Base-by-base conservation (phyloP, 2,888 invertebrate species). In the Scaptomyza parva region DNA sequence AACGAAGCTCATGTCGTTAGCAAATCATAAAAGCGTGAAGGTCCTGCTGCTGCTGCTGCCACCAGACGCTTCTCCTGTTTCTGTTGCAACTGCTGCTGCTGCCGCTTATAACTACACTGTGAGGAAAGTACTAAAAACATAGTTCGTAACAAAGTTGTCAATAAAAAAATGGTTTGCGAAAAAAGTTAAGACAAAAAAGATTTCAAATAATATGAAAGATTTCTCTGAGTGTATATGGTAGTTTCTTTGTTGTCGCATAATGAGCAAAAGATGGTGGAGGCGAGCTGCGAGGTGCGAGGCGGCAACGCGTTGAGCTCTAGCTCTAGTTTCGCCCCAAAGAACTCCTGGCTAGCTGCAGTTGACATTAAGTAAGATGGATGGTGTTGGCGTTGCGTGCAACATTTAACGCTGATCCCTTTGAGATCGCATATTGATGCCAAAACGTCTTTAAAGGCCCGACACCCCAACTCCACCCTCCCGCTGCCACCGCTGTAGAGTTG, bases 331-430 rank as follows among this genome's bases (percentile, higher is more conserved):
- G 18, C 47, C 28, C 28, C n/a, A 48, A 55, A 40, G 39, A 40
- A 35, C 48, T 57, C 14, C 40, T n/a, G 51, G 70, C 61, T 66
- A 58, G 71, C 77, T 85, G 85, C 85, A 82, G 76, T 75, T 85
- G 86, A 88, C 86, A 88, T 81, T 86, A 86, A 86, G 88, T 78
- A 88, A 88, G 86, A 86, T 88, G 82, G 85, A 86, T 86, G 80
- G 77, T 82, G 70, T 70, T 82, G 84, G 59, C 67, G 73, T 67
- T 73, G 84, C 79, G 78, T 80, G 86, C 82, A 78, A 73, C 86
- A 78, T 86, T 82, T 83, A 86, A 70, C 73, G 68, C 73, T 83
- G 84, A 86, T 83, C 83, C 84, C 80, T 70, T 76, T 80, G 76
- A 79, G 70, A n/a, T 77, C 76, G 35, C 72, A 80, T 82, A 82